A percentile compares a stretch with the other conserved stretches of the same genome.
Evolutionary conservation across 92 coral and sea anemone species (phyloP).

Genomic region (Palythoa grandiflora): DNA sequence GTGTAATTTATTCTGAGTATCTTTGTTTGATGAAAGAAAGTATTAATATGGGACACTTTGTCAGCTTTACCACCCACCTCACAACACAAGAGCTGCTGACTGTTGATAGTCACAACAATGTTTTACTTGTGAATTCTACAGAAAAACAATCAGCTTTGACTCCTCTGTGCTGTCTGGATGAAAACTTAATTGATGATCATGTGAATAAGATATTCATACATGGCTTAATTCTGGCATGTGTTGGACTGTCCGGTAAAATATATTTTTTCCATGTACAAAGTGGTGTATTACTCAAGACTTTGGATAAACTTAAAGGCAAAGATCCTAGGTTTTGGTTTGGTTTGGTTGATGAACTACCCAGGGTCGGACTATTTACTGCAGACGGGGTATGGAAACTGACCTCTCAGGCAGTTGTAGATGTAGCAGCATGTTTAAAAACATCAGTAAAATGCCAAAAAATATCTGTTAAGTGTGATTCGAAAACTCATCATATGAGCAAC

Average conservation of each 20-base stretch:
- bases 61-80: slow-evolving; percentile 73
- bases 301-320: slow-evolving; percentile 67
- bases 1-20: slow-evolving; percentile 77
- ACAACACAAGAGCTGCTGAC: slow-evolving; percentile 80
- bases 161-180: slow-evolving; percentile 60
- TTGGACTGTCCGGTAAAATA: slow-evolving; percentile 68
- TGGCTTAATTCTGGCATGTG: slow-evolving; percentile 76
- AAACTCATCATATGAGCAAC: neutral
- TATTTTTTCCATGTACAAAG: slow-evolving; percentile 74
- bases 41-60: slow-evolving; percentile 23
- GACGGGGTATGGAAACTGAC: slow-evolving; percentile 84
- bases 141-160: slow-evolving; percentile 63
- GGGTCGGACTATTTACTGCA: slow-evolving; percentile 77
- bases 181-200: neutral
- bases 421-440: slow-evolving; percentile 65
- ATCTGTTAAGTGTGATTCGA: neutral
- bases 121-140: slow-evolving; percentile 67
- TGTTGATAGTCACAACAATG: slow-evolving; percentile 49
- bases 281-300: slow-evolving; percentile 69
- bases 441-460: slow-evolving; percentile 9
- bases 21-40: slow-evolving; percentile 71
- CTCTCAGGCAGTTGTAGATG: slow-evolving; percentile 70
- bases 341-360: slow-evolving; percentile 50
- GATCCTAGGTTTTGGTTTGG: slow-evolving; percentile 61
- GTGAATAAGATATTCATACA: slow-evolving; percentile 62